These are phyloP conservation scores for Hipparchia semele DNA, from an alignment of 2,888 invertebrate species.

Conservation along the genomic window DNA sequence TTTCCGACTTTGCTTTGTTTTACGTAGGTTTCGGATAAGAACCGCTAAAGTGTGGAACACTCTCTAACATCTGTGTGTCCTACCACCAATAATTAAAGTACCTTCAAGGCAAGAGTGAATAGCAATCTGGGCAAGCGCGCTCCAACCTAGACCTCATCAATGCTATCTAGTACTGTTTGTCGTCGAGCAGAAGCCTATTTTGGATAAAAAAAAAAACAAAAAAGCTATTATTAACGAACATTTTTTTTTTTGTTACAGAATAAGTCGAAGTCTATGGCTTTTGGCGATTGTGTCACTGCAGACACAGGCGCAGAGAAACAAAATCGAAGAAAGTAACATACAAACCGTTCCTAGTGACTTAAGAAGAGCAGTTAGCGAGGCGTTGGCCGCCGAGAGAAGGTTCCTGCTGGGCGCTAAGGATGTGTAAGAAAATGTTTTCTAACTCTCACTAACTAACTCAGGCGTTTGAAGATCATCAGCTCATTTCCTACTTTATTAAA, in stretches of 20 bases:
- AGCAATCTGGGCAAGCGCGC: no score
- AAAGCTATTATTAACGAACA: neutral
- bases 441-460: neutral
- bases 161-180: no score
- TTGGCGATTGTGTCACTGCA: conserved; percentile 55
- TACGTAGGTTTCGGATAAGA: neutral
- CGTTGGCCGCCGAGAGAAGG: conserved; percentile 71
- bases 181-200: no score
- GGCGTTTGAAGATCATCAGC: no score
- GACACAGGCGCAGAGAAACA: conserved; percentile 61
- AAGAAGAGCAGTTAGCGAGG: conserved; percentile 72
- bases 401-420: conserved; percentile 68
- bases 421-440: conserved; percentile 57
- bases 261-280: conserved; percentile 65
- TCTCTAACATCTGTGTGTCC: no score
- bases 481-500: no score
- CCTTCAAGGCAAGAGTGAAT: no score
- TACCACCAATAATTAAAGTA: no score
- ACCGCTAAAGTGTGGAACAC: no score
- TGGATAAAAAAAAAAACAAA: no score
- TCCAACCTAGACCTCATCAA: no score
- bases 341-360: conserved; percentile 76
- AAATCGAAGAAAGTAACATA: conserved; percentile 60
- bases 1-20: neutral
- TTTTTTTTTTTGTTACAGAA: conserved; percentile 61